Base-by-base conservation (phyloP, 2,888 invertebrate genomes). In the Cephonodes hylas region DNA sequence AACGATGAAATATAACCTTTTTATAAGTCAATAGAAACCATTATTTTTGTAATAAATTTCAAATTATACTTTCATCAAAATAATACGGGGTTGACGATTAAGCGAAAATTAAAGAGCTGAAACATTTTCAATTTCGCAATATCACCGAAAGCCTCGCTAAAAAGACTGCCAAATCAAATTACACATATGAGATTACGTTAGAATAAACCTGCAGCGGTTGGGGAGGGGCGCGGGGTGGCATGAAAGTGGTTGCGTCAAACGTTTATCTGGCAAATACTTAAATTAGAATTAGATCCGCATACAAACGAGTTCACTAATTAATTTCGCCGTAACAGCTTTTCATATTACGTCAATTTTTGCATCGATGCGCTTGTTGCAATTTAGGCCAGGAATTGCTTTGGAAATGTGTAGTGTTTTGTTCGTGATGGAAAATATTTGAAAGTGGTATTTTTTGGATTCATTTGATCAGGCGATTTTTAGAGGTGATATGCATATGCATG, bases 241-340 rank as follows among this genome's bases (percentile, higher is more conserved):
- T n/a, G n/a, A n/a, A n/a, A 62, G 42, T 46, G 46, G 42, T 59
- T 59, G 48, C 62, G 66, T 59, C 64, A 64, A 79, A 76, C 74
- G 74, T 70, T 78, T 79, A 80, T 73, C 73, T 74, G 62, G 69
- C 67, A 77, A 79, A 82, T 72, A 75, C 73, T 73, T 80, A 79
- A 84, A 81, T 83, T 84, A 79, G 79, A 84, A 80, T 83, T 79
- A 82, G 80, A 81, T 78, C 77, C 73, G 53, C 70, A 76, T 79
- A 79, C 81, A 80, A 81, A 83, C 75, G 79, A 81, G 80, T 81
- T 79, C 68, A 74, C 81, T 83, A 84, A 84, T 85, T 85, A 84
- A 83, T 84, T 83, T 82, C 73, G 75, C 74, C 79, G 78, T 82
- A 84, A 81, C 79, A 80, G 79, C 74, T 81, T 77, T 72, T 74